These are phyloP conservation scores for Torymus texanus DNA, from an alignment of 2,888 invertebrate genomes.

Conservation along the genomic window DNA sequence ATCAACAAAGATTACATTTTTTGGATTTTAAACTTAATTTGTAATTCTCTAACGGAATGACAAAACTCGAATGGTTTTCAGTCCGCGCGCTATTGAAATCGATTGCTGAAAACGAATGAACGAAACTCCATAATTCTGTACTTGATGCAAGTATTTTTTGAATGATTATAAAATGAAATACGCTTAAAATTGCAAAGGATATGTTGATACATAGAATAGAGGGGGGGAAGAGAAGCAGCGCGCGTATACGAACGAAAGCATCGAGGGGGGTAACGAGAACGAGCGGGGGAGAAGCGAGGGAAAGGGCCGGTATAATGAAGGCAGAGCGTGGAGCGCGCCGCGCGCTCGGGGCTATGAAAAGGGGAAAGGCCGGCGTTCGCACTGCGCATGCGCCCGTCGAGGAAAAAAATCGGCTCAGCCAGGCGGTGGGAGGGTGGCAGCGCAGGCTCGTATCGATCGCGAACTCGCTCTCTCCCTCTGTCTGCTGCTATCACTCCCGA, in stretches of 20 bases:
- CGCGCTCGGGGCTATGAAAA: no score
- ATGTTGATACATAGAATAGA: conserved; percentile 44
- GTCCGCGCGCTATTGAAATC: no score
- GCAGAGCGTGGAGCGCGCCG: conserved; percentile 12
- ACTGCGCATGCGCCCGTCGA: conserved; percentile 60
- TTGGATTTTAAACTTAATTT: no score
- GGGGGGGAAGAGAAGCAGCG: conserved; percentile 24
- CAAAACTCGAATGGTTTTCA: no score
- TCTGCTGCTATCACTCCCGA: conserved; percentile 18
- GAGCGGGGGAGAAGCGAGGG: conserved; percentile 17
- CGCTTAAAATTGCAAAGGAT: conserved; percentile 41
- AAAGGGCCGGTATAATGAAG: conserved; percentile 37
- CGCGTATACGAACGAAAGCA: no score
- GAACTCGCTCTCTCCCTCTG: conserved; percentile 25
- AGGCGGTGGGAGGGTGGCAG: conserved; percentile 64
- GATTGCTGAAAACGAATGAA: no score
- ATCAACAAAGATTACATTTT: no score
- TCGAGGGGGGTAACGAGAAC: conserved; percentile 28
- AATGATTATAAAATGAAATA: conserved; percentile 12
- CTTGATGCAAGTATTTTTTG: no score
- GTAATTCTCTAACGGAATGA: no score
- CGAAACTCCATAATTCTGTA: no score
- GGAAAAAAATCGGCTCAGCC: conserved; percentile 80
- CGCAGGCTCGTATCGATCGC: conserved; percentile 70
- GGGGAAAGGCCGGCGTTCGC: conserved; percentile 27